These are phyloP conservation scores for Plecotus auritus DNA, from an alignment of 2,113 vertebrate genomes.

Conservation along the genomic window DNA sequence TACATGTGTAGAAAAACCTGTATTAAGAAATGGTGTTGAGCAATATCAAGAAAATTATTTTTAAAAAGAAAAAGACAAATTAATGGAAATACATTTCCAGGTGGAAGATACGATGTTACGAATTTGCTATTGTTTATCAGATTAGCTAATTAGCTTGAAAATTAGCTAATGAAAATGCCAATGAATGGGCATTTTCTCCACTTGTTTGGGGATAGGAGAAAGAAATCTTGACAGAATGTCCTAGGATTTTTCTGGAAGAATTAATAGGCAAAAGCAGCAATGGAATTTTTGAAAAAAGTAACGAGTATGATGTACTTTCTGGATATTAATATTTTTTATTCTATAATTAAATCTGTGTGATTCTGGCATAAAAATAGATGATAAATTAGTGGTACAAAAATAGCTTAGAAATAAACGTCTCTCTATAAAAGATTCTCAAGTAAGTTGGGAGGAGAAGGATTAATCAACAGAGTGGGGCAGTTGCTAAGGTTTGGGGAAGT, in stretches of 20 bases:
- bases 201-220: neutral
- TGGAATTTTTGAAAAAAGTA: neutral
- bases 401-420: neutral
- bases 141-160: conserved; percentile 22
- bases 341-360: neutral
- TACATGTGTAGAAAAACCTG: neutral
- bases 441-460: neutral
- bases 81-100: neutral
- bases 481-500: neutral
- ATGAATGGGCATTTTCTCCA: neutral
- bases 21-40: neutral
- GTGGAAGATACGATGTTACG: neutral
- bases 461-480: neutral
- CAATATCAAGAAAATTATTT: neutral
- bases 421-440: neutral
- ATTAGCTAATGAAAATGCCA: conserved; percentile 1
- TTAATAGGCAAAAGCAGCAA: neutral
- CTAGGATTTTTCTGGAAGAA: conserved; percentile 13
- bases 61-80: neutral
- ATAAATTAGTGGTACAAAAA: neutral
- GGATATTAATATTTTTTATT: neutral
- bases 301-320: neutral
- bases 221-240: neutral
- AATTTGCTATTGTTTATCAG: neutral
- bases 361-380: neutral